Base-by-base conservation (phyloP, 2,888 invertebrate genomes). In the Heliconius sara region DNA sequence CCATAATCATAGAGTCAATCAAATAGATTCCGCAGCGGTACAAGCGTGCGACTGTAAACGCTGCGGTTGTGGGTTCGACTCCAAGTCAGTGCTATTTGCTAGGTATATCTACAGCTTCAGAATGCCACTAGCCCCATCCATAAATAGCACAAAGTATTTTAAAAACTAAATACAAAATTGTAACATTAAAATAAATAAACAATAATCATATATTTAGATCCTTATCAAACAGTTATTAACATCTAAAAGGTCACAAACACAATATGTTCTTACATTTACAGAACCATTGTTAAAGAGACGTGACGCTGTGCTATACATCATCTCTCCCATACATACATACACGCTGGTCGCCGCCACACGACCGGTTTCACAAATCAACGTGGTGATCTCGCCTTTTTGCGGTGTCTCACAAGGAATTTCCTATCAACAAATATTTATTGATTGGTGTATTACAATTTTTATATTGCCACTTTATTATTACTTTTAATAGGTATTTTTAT, bases 351-450 rank as follows among this genome's bases (percentile, higher is more conserved):
- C 73, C 30, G 47, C 71, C 43, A 52, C 27, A 47, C 25, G 76
- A 82, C 82, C 79, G 82, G 80, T 80, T 79, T 76, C 25, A 77
- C 34, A 77, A 74, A 60, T 79, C 79, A 72, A 63, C 34, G 73
- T 25, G n/a, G 43, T 5, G 52, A 73, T 52, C 65, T 12, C 68
- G 77, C 34, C 52, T 67, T 79, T 79, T 79, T 79, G 73, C 68
- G 7, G 43, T 19, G 71, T n/a, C 47, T 27, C n/a, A 47, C 63
- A 16, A 75, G 68, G 30, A 27, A 75, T 68, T 74, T 75, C n/a
- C 43, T 68, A 75, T 67, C 68, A 63, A 74, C 57, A 75, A 79
- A 78, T 67, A 75, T 75, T 75, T 68, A 79, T 63, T 79, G 67
- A 74, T 79, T 79, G 78, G 39, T 73, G n/a, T 52, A 73, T 52